These are phyloP conservation scores for Rugalucina vietnamica DNA, from an alignment of 2,888 invertebrate species.

Conservation along the genomic window DNA sequence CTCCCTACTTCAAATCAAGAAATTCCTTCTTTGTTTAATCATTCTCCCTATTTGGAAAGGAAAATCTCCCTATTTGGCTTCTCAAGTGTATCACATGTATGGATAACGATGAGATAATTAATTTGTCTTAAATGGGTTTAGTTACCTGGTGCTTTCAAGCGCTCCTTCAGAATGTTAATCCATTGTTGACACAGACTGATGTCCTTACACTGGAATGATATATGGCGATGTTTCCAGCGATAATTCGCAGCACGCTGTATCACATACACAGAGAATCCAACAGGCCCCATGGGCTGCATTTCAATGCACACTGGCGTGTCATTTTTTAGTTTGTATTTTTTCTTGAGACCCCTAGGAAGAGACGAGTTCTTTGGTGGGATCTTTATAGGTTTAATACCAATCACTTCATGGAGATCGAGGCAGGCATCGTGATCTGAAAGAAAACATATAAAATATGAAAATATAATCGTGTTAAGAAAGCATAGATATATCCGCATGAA, in stretches of 20 bases:
- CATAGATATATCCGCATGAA: too few species aligned
- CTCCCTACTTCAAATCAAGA: too few species aligned
- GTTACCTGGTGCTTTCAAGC: conserved; percentile 79
- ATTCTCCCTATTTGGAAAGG: too few species aligned
- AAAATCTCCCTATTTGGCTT: too few species aligned
- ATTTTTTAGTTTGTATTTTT: conserved; percentile 57
- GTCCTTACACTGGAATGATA: conserved; percentile 78
- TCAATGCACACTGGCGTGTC: conserved; percentile 70
- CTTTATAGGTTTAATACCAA: conserved; percentile 58
- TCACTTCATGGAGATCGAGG: conserved; percentile 61
- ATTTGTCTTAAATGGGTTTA: too few species aligned
- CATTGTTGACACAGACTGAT: conserved; percentile 80
- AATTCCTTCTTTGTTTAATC: too few species aligned
- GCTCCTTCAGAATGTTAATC: conserved; percentile 79
- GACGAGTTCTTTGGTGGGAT: conserved; percentile 55
- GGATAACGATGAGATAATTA: too few species aligned
- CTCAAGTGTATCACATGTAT: too few species aligned
- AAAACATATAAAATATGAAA: not conserved
- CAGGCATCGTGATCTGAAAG: conserved; percentile 49
- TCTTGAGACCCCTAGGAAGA: conserved; percentile 30
- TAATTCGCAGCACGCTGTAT: conserved; percentile 73
- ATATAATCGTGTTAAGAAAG: too few species aligned
- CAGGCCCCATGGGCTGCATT: conserved; percentile 71
- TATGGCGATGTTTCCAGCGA: conserved; percentile 77
- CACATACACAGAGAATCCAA: conserved; percentile 75